Evolutionary conservation across 2,797 vertebrate species (phyloP).

Genomic region (Rhinella marina): DNA sequence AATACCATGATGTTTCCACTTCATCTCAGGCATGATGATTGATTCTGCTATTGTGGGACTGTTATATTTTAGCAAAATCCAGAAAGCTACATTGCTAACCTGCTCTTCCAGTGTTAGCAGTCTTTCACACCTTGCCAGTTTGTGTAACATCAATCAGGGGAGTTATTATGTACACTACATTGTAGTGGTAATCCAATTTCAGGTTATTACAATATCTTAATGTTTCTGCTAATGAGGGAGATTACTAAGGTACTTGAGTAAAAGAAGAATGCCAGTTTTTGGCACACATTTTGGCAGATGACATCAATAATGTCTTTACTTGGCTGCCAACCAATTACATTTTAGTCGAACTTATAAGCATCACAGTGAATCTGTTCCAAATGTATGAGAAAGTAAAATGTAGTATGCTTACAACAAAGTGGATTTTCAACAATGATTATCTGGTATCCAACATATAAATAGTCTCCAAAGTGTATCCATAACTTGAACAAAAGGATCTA

Average conservation of each 20-base stretch:
- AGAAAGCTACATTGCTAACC: neutral
- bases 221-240: slow-evolving; percentile 34
- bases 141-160: neutral
- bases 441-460: neutral
- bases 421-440: neutral
- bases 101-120: neutral
- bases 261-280: slow-evolving; percentile 42
- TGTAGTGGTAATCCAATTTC: slow-evolving; percentile 29
- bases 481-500: too few relatives aligned
- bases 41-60: neutral
- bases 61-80: neutral
- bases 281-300: slow-evolving; percentile 43
- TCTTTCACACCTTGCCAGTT: neutral
- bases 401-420: neutral
- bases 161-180: slow-evolving; percentile 9
- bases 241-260: slow-evolving; percentile 23
- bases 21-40: neutral
- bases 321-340: slow-evolving; percentile 22
- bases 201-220: slow-evolving; percentile 42
- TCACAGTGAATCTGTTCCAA: neutral
- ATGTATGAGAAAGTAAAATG: neutral
- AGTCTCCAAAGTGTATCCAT: neutral
- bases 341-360: neutral
- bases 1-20: neutral
- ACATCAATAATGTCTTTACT: slow-evolving; percentile 30